These are phyloP conservation scores for Ctenopoma kingsleyae DNA, from an alignment of 2,797 vertebrate species.

Conservation along the genomic window DNA sequence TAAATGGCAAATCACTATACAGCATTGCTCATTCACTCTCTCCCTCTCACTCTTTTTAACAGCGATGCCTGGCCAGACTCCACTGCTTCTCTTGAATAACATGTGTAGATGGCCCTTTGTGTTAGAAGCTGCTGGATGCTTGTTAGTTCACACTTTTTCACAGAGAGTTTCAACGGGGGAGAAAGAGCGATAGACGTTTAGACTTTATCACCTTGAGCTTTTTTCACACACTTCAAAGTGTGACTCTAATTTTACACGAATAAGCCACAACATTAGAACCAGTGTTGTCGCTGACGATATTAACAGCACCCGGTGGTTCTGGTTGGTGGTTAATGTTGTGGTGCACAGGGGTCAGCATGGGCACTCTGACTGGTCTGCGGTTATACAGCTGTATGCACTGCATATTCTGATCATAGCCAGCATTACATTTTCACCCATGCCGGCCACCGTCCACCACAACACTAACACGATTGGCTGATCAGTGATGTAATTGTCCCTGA, in stretches of 20 bases:
- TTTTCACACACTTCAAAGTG: conserved; percentile 21
- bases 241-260: conserved; percentile 9
- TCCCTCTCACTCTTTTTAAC: conserved; percentile 64
- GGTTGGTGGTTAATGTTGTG: too few species aligned
- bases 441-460: too few species aligned
- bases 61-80: conserved; percentile 76
- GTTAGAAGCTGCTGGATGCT: conserved; percentile 77
- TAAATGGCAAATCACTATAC: conserved; percentile 84
- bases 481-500: conserved; percentile 2
- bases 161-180: conserved; percentile 34
- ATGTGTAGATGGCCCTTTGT: conserved; percentile 82
- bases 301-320: too few species aligned
- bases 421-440: too few species aligned
- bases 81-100: conserved; percentile 82
- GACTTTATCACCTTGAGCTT: conserved; percentile 37
- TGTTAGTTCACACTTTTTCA: conserved; percentile 81
- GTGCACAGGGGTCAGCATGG: too few species aligned
- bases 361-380: too few species aligned
- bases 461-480: too few species aligned
- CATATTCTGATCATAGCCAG: too few species aligned
- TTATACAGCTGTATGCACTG: too few species aligned
- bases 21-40: conserved; percentile 70
- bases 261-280: too few species aligned
- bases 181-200: conserved; percentile 25
- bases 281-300: too few species aligned